Percentiles rank a stretch among this genome's conserved stretches.
phyloP scores from a whole-genome alignment of 2,888 invertebrate species.

The Amblyteles armatorius region DNA sequence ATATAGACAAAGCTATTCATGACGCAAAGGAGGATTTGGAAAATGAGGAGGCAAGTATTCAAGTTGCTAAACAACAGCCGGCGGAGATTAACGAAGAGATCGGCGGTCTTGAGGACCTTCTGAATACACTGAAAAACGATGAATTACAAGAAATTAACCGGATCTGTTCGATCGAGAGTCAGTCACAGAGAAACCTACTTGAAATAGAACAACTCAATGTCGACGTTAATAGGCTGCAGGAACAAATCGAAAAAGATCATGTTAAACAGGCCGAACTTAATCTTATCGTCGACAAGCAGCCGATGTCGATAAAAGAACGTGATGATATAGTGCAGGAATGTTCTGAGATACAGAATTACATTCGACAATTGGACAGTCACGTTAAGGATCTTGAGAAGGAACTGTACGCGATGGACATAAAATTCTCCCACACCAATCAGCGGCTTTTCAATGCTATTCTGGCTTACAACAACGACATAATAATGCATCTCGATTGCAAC shows the following conservation, averaged over 20 bases:
- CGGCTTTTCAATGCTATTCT: conserved; percentile 76
- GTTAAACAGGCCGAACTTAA: conserved; percentile 70
- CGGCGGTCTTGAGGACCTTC: conserved; percentile 60
- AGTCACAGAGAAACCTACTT: conserved; percentile 59
- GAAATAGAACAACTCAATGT: conserved; percentile 72
- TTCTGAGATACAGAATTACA: conserved; percentile 73
- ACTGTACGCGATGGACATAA: conserved; percentile 77
- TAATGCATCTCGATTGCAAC: conserved; percentile 71
- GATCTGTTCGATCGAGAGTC: conserved; percentile 69
- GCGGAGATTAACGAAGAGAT: conserved; percentile 67
- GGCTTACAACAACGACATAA: conserved; percentile 78
- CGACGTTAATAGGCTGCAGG: conserved; percentile 64
- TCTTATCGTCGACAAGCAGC: conserved; percentile 74
- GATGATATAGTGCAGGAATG: conserved; percentile 76
- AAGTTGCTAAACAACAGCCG: conserved; percentile 64
- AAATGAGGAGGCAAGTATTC: conserved; percentile 2
- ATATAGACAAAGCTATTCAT: conserved; percentile 71
- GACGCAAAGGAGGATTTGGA: conserved; percentile 67
- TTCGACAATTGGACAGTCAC: conserved; percentile 76
- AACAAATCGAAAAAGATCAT: conserved; percentile 70
- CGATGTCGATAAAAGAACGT: conserved; percentile 76
- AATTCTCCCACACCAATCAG: conserved; percentile 74
- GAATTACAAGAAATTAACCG: conserved; percentile 66
- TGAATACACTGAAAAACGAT: conserved; percentile 69
- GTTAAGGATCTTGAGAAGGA: conserved; percentile 79